Base-by-base conservation (phyloP, 2,888 invertebrate genomes). In the Chymomyza amoena region DNA sequence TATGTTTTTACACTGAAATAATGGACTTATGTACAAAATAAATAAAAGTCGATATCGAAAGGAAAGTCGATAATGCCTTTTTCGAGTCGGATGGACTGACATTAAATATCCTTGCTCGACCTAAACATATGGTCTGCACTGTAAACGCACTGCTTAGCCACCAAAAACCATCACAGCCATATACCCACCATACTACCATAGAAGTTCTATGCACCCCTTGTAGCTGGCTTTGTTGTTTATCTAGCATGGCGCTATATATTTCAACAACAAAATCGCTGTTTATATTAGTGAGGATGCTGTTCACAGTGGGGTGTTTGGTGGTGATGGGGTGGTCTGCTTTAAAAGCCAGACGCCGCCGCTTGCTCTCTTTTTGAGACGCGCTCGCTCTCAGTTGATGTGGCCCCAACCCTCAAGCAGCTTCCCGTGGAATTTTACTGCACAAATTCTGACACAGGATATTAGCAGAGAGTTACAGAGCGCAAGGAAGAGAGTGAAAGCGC, bases 391-490 rank as follows among this genome's bases (percentile, higher is more conserved):
- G 13, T 25, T 5, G 50, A n/a, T 51, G 32, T 69, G 7, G 57
- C 57, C 13, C 57, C 13, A 18, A 57, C 70, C 67, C 70, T 67
- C 73, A 69, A 74, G 81, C 86, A 83, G 80, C 77, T 79, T 79
- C 71, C 74, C 70, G 25, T 84, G 81, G 83, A 84, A 84, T 84
- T 82, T 83, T 61, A 66, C 73, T 78, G 79, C 76, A 77, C 61
- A 76, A 85, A 84, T 87, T 84, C 73, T 84, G 74, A 77, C 78
- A 88, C 87, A 86, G 87, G 79, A 80, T 70, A 57, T 87, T 76
- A 77, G 28, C 60, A 18, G 67, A 64, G 75, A 61, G 66, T 4
- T 28, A 64, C 9, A 20, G 9, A 56, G 62, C 62, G 50, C n/a
- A n/a, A 2, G 39, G 9, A 10, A 61, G 75, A 78, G 60, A 60